Base-by-base conservation (phyloP, 2,888 invertebrate species). In the Liodrosophila aerea region DNA sequence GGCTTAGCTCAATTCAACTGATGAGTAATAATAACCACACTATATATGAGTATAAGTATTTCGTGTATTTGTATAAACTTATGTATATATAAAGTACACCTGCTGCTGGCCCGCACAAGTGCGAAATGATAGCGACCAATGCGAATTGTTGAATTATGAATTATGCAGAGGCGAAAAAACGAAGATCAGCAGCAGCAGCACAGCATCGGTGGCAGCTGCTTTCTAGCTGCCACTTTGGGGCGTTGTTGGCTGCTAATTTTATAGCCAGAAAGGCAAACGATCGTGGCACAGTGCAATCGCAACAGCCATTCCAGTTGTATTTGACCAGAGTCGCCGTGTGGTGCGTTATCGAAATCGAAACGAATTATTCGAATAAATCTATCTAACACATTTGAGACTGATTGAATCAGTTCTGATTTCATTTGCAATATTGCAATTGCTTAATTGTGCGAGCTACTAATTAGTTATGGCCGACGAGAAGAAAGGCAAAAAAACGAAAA, bases 241-340 rank as follows among this genome's bases (percentile, higher is more conserved):
- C 77, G 59, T 60, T 77, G 70, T 80, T 73, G n/a, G n/a, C n/a
- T n/a, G 87, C 80, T 76, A 77, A 78, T 76, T 86, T 87, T 78
- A 54, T 75, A 83, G 75, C 73, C 73, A 64, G 16, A 72, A 72
- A 43, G 36, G 49, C 59, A 36, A 50, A 49, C 62, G 74, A 59
- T 56, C 62, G 62, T 69, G 77, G 18, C 7, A n/a, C 72, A 85
- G 85, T 81, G 81, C 83, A 86, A 56, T 73, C 68, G 86, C 76
- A 80, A 80, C 82, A 74, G 87, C 86, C 88, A 89, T 89, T 89
- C 88, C 89, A 89, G 89, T 88, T 88, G 87, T 88, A 58, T 80
- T 83, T 89, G 86, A 87, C 83, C 88, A 89, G 87, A 88, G 88
- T 86, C 87, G 84, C 88, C 68, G 60, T 71, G 72, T 62, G 73